Base-by-base conservation (phyloP, 2,888 invertebrate genomes). In the Ophion ellenae region DNA sequence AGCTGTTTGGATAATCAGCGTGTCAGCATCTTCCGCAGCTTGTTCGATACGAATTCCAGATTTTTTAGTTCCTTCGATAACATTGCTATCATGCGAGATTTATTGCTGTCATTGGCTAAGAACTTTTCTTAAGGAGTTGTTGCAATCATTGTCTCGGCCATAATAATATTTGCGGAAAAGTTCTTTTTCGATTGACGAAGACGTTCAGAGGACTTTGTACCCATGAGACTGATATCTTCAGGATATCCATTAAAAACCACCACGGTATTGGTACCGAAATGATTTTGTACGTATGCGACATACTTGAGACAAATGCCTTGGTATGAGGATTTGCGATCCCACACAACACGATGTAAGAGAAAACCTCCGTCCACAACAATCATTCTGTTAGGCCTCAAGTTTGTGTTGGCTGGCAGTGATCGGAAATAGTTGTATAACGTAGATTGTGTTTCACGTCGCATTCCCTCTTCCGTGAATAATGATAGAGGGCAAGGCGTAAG, bases 31-130 rank as follows among this genome's bases (percentile, higher is more conserved):
- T 79, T 89, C 85, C 63, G 71, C 40, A 86, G 88, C 92, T 91
- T 91, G 91, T 90, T 90, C 89, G 11, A 91, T 90, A 1, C 66
- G 80, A 64, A 91, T 90, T 90, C 90, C 90, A 77, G 88, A 90
- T 89, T 81, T 1, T 40, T 40, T 7, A 92, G 90, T 79, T 86
- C 85, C 67, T 88, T 80, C 73, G 64, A 77, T 24, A 89, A 79
- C 87, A 90, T 88, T 66, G 83, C 89, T 90, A 92, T 92, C 40
- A 6, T 40, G 40, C 40, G 64, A 92, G 90, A 17, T 85, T 89
- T 89, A 86, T 90, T 90, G 83, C 9, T 79, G 59, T 85, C 85
- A 84, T 90, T 83, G 36, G 79, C 70, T 40, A 83, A 53, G 20
- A 83, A 83, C 32, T 61, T 69, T 63, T 91, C 87, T 89, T 89